Evolutionary conservation across 2,888 invertebrate species (phyloP), one percentile per base, ranked within the genome.

Genomic region (Pristionchus japonicus): DNA sequence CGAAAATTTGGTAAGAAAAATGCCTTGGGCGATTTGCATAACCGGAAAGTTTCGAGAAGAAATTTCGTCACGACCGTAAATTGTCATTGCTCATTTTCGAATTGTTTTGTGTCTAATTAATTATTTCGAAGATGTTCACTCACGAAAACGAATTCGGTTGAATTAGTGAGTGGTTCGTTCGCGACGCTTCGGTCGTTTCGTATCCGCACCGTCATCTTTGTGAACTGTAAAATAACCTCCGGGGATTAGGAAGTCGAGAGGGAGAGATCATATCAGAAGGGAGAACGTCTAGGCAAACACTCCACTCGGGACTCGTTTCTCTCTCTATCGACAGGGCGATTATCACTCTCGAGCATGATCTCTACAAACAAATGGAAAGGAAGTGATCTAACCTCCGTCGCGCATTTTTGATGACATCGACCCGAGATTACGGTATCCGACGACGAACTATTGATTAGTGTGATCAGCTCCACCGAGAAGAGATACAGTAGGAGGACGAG

Each of bases 371-470:
- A n/a, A 67, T 13, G n/a, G 70, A 37, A 40, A 47, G 77, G 77
- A 77, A 77, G 77, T 83, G 82, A 83, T 83, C 49, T 64, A 85
- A n/a, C 85, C 85, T 85, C 61, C n/a, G n/a, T 31, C 20, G 61
- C 85, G 64, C 85, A 85, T 34, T 85, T 85, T 40, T 85, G 85
- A 64, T 85, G 61, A 17, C 85, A 85, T 57, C 85, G 57, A 47
- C 85, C 85, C n/a, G 40, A 31, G 27, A 83, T 83, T 83, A 83
- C 52, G 49, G 82, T 52, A 34, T 83, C 82, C 31, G 52, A 37
- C 34, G 52, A 49, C 20, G 80, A 37, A 52, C 52, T 23, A 52
- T 83, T 27, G 82, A 83, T 83, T 52, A 52, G 82, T 34, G 57
- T 20, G 31, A 47, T 23, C 43, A 52, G 20, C 31, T 49, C 9